Evolutionary conservation across 2,797 vertebrate species (phyloP).

Genomic region (Hipposideros larvatus): DNA sequence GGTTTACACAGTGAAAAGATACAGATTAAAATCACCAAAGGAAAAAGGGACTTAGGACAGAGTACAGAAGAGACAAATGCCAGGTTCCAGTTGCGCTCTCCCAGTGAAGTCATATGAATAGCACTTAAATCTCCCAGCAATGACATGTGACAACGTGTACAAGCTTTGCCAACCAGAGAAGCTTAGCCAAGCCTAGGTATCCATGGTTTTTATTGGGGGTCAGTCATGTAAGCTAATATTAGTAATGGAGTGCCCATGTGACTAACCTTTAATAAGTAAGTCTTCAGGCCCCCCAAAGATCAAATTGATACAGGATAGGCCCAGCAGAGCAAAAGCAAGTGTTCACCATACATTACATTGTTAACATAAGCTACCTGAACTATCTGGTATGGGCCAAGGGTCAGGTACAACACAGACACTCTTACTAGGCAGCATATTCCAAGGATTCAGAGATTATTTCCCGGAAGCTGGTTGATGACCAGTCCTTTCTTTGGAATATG

Average conservation of each 20-base stretch:
- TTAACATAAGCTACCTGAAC: not conserved
- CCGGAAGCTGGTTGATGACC: not conserved
- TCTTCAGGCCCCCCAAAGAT: not conserved
- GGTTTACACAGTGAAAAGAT: not conserved
- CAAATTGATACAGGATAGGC: not conserved
- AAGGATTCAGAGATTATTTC: not conserved
- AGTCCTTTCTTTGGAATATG: not conserved
- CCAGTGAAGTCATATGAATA: not conserved
- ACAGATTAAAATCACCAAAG: not conserved
- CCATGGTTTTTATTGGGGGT: not conserved
- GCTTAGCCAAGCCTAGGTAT: not conserved
- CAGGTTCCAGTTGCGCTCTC: not conserved
- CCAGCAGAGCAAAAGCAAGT: not conserved
- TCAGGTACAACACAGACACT: not conserved
- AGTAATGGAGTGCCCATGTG: too few relatives aligned
- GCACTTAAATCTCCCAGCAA: not conserved
- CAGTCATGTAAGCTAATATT: not conserved
- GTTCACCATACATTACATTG: not conserved
- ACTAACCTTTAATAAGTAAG: not conserved
- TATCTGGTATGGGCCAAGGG: not conserved
- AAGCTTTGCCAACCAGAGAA: not conserved
- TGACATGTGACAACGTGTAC: accelerated
- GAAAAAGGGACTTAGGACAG: not conserved
- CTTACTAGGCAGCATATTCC: not conserved
- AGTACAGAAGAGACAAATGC: not conserved